phyloP scores from a whole-genome alignment of 2,888 invertebrate species.

The Andrena trimmerana region DNA sequence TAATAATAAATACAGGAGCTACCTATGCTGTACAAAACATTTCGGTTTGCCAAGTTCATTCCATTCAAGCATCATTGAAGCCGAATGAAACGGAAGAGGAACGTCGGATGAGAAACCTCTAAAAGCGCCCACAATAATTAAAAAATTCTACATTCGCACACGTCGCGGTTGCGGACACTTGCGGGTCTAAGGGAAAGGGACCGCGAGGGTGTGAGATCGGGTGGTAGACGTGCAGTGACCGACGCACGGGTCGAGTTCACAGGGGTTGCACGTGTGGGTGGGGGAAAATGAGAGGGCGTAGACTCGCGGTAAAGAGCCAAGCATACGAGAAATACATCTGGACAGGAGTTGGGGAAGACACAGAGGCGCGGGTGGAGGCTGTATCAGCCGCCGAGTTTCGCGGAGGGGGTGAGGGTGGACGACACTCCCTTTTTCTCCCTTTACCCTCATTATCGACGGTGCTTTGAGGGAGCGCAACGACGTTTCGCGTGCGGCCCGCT shows the following conservation, averaged over 20 bases:
- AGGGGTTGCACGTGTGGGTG: not conserved
- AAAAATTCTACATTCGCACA: slow-evolving; percentile 10
- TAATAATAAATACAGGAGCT: too few relatives aligned
- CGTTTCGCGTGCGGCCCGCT: slow-evolving; percentile 57
- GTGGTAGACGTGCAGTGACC: slow-evolving; percentile 36
- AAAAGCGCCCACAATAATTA: slow-evolving; percentile 12
- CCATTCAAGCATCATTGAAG: too few relatives aligned
- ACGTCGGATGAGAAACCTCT: not conserved
- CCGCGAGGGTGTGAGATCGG: not conserved
- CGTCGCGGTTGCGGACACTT: not conserved
- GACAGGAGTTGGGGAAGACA: slow-evolving; percentile 21
- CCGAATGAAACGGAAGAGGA: too few relatives aligned
- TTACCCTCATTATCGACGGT: slow-evolving; percentile 64
- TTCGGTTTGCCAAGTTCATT: too few relatives aligned
- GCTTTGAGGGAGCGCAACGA: slow-evolving; percentile 62
- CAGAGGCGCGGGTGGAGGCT: slow-evolving; percentile 25
- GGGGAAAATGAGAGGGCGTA: slow-evolving; percentile 11
- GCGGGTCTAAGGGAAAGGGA: not conserved
- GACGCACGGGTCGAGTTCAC: slow-evolving; percentile 13
- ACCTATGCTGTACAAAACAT: too few relatives aligned
- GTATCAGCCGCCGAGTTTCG: slow-evolving; percentile 49
- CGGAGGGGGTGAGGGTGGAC: slow-evolving; percentile 1
- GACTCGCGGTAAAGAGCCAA: slow-evolving; percentile 51
- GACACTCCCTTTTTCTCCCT: slow-evolving; percentile 51
- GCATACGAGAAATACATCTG: slow-evolving; percentile 48